Evolutionary conservation across 2,113 vertebrate genomes (phyloP), one percentile per base, ranked within the genome.

Genomic region (Cyanistes caeruleus): DNA sequence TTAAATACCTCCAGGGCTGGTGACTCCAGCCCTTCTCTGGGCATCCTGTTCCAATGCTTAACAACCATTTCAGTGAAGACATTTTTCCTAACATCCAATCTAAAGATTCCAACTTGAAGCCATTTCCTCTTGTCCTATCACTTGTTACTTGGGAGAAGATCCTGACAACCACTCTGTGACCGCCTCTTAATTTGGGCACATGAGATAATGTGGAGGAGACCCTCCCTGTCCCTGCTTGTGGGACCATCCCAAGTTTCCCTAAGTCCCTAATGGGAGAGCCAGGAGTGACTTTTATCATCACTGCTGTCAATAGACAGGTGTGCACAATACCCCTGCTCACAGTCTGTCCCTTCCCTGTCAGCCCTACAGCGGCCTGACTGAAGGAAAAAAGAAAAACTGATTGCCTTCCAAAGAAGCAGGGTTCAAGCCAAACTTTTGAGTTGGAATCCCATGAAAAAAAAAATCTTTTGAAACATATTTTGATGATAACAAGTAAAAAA

Each of bases 251-350:
- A 59, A 2, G 46, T 53, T 91, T 41, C 30, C 24, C 18, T 7
- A 2, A 33, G 16, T 82, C 10, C n/a, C 28, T 33, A 48, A 31
- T 9, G 16, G 35, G 44, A 59, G 22, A 24, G 33, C 43, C 11
- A 56, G 48, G 24, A 77, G 4, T 27, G 28, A 60, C 56, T 79
- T 87, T 73, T 46, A 3, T 37, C 11, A 84, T 37, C 19, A 62
- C n/a, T 94, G 41, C 44, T 84, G 11, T 60, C 0, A 0, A 21
- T 51, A 23, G 7, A 11, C 10, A 41, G 16, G 20, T 60, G 21
- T 44, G 44, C 44, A 37, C 49, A 62, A 17, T 27, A 46, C 13
- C 37, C 43, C n/a, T 67, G 2, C 23, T 37, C 8, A 1, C 30
- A 55, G 25, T 62, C 74, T 31, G 6, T 48, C 37, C 10, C 25